Evolutionary conservation across 2,113 vertebrate species (phyloP).

Genomic region (Sus scrofa): DNA sequence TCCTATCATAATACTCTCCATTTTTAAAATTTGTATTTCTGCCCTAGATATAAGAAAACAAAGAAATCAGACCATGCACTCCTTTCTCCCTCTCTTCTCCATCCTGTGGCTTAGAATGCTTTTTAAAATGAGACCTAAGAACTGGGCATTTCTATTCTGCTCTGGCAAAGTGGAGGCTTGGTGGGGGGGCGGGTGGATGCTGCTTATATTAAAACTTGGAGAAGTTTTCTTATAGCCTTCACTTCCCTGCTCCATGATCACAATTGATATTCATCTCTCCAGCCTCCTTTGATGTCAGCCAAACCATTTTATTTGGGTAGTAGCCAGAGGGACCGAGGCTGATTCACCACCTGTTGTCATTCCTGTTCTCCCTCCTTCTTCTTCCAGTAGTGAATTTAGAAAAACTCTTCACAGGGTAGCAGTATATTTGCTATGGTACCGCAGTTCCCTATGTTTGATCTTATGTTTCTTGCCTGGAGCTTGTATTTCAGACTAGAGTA

Average conservation of each 20-base stretch:
- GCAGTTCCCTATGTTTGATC: slow-evolving; percentile 64
- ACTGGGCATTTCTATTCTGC: neutral
- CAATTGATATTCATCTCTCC: neutral
- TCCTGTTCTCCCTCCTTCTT: neutral
- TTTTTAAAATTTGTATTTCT: neutral
- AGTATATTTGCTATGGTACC: neutral
- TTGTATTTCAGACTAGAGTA: slow-evolving; percentile 73
- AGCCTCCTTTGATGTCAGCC: slow-evolving; percentile 23
- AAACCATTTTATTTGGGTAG: neutral
- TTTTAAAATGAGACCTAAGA: neutral
- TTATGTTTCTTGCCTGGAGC: slow-evolving; percentile 68
- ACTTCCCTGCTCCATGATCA: accelerated
- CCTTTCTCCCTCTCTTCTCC: neutral
- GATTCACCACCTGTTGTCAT: neutral
- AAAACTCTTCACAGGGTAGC: neutral
- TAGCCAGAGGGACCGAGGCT: neutral
- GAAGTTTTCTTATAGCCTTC: neutral
- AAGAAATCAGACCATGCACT: neutral
- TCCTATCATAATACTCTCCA: neutral
- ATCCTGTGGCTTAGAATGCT: neutral
- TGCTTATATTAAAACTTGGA: neutral
- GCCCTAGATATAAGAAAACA: neutral
- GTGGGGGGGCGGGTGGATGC: accelerated
- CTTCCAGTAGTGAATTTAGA: slow-evolving; percentile 56
- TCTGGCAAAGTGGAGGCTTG: neutral